These are phyloP conservation scores for Samia ricini DNA, from an alignment of 1,140 invertebrate species.

Conservation along the genomic window DNA sequence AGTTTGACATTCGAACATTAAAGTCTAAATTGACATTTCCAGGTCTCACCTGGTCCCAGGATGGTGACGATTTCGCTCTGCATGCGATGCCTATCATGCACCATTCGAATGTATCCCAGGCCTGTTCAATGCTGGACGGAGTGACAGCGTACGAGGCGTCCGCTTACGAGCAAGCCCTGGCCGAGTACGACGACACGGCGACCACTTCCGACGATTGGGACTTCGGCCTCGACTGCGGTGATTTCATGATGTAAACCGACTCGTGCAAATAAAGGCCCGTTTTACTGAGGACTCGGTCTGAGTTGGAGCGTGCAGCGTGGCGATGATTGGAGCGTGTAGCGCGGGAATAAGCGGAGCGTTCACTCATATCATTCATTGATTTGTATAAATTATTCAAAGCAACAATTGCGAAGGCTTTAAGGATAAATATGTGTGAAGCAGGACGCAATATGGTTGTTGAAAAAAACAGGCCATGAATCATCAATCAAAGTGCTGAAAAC, in stretches of 20 bases:
- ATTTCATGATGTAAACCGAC: slow-evolving; percentile 80
- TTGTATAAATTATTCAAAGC: too few species aligned
- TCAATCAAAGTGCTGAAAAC: too few species aligned
- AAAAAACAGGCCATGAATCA: too few species aligned
- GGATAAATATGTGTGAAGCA: too few species aligned
- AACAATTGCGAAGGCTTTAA: too few species aligned
- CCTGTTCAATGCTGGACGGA: slow-evolving; percentile 74
- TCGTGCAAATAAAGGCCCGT: too few species aligned
- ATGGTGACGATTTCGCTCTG: slow-evolving; percentile 79
- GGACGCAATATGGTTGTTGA: too few species aligned
- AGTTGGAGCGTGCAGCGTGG: not conserved
- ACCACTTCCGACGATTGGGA: slow-evolving; percentile 81
- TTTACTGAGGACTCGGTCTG: not conserved
- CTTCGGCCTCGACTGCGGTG: slow-evolving; percentile 80
- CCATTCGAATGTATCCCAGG: slow-evolving; percentile 79
- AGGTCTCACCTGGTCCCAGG: slow-evolving; percentile 80
- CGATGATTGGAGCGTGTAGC: too few species aligned
- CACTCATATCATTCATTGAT: too few species aligned
- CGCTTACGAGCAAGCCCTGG: slow-evolving; percentile 78
- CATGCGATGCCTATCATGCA: slow-evolving; percentile 80
- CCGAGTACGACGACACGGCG: slow-evolving; percentile 78
- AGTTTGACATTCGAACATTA: too few species aligned
- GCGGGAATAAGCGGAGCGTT: too few species aligned
- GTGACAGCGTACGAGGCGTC: slow-evolving; percentile 80
- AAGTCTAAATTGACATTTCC: slow-evolving; percentile 35